Percentiles rank a stretch among this genome's conserved stretches.
Conservation (phyloP, 2,113 vertebrate species). For the Sisor rabdophorus region DNA sequence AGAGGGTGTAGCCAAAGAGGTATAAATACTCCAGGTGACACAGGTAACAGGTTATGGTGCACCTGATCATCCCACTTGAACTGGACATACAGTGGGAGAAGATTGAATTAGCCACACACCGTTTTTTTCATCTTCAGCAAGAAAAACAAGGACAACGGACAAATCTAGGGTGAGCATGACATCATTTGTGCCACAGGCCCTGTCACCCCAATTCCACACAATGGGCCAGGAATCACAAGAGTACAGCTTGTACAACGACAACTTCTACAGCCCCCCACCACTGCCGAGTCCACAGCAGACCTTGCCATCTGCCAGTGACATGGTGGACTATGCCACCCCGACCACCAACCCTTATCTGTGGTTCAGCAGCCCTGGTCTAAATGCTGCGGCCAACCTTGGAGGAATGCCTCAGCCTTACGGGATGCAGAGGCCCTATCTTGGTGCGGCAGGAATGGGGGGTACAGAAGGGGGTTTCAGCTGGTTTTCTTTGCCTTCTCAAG, state of each 20-base stretch:
- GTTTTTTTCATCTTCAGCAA: background rate
- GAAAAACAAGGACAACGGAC: background rate
- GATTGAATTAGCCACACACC: background rate
- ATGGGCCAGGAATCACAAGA: constrained; percentile 80
- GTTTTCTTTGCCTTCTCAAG: constrained; percentile 79
- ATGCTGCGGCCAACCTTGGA: constrained; percentile 56
- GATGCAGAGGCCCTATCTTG: constrained; percentile 72
- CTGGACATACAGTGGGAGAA: constrained; percentile 29
- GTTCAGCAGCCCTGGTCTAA: constrained; percentile 73
- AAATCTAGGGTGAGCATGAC: constrained; percentile 71
- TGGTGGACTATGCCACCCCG: constrained; percentile 64
- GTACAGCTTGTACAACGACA: constrained; percentile 82
- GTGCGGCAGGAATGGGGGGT: constrained; percentile 53
- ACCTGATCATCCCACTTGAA: constrained; percentile 41
- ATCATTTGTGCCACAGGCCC: constrained; percentile 74
- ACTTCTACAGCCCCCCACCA: constrained; percentile 79
- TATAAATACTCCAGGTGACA: constrained; percentile 65
- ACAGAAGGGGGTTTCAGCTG: constrained; percentile 73
- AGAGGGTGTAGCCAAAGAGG: constrained; percentile 50
- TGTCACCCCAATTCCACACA: constrained; percentile 79
- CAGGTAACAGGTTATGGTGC: constrained; percentile 57
- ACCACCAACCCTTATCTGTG: constrained; percentile 74
- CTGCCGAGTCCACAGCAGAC: constrained; percentile 66
- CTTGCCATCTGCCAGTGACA: constrained; percentile 66
- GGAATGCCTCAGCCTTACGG: constrained; percentile 70